Conservation (phyloP, 2,888 invertebrate genomes). For the Suillia variegata region DNA sequence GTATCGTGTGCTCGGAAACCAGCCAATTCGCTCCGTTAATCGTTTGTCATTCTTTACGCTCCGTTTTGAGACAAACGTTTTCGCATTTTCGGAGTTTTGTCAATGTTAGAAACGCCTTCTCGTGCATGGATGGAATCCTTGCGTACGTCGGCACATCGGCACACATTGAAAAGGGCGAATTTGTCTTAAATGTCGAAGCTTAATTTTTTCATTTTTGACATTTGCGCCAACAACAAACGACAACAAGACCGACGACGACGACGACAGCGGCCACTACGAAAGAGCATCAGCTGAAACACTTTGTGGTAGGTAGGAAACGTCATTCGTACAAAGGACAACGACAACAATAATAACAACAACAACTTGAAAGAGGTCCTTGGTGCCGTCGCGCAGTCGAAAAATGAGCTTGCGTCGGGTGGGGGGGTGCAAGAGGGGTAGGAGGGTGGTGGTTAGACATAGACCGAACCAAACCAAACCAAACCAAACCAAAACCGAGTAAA, state of each 20-base stretch:
- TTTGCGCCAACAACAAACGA: conserved; percentile 1
- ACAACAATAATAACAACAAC: no score
- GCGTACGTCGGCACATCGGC: no score
- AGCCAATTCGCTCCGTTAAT: no score
- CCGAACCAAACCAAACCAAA: no score
- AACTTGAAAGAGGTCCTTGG: conserved; percentile 6
- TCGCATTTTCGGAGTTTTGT: conserved; percentile 19
- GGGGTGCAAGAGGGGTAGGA: no score
- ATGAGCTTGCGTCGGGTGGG: neutral
- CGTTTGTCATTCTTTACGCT: neutral
- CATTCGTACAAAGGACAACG: neutral
- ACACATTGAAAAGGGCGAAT: conserved; percentile 20
- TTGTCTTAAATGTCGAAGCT: conserved; percentile 16
- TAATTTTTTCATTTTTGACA: conserved; percentile 12
- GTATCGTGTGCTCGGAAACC: no score
- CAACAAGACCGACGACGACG: neutral
- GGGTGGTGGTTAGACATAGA: neutral
- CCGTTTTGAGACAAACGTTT: neutral
- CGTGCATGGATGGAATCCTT: conserved; percentile 6
- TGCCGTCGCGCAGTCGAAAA: neutral
- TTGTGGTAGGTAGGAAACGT: conserved; percentile 1
- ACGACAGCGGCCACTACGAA: neutral
- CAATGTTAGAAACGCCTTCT: neutral
- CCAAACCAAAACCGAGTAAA: neutral
- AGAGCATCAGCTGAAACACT: neutral